A percentile compares a stretch with the other conserved stretches of the same genome.
Conservation (phyloP, 2,113 vertebrate genomes). For the Menidia beryllina region DNA sequence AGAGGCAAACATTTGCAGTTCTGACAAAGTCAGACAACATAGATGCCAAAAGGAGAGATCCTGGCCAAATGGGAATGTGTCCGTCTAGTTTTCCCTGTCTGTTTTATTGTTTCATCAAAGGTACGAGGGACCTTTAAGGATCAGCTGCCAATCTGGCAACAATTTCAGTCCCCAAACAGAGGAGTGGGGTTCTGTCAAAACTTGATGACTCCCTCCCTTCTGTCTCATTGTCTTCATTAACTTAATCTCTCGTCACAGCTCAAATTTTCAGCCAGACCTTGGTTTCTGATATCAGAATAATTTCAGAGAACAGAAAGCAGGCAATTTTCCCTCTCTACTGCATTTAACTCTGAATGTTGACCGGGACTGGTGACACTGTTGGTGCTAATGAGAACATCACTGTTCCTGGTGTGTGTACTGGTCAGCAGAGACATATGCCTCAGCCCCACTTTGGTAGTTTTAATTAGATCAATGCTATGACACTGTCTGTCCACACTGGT, state of each 20-base stretch:
- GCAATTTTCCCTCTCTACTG: slow-evolving; percentile 9
- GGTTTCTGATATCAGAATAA: slow-evolving; percentile 11
- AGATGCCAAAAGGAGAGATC: slow-evolving; percentile 42
- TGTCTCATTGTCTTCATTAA: slow-evolving; percentile 63
- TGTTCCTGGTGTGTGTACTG: slow-evolving; percentile 58
- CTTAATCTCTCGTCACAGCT: slow-evolving; percentile 30
- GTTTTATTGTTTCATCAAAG: slow-evolving; percentile 73
- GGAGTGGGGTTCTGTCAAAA: slow-evolving; percentile 50
- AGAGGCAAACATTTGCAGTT: slow-evolving; percentile 56
- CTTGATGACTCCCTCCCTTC: slow-evolving; percentile 33
- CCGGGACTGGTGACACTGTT: slow-evolving; percentile 60
- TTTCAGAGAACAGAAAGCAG: slow-evolving; percentile 35
- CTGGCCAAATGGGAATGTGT: slow-evolving; percentile 54
- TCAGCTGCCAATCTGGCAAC: slow-evolving; percentile 73
- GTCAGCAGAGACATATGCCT: slow-evolving; percentile 61
- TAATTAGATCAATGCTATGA: slow-evolving; percentile 77
- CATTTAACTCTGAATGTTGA: slow-evolving; percentile 32
- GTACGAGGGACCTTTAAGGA: slow-evolving; percentile 60
- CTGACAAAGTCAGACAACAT: slow-evolving; percentile 60
- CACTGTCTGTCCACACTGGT: slow-evolving; percentile 59
- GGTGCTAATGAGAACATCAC: slow-evolving; percentile 72
- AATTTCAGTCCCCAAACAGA: slow-evolving; percentile 54
- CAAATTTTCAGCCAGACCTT: slow-evolving; percentile 37
- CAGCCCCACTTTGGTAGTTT: slow-evolving; percentile 71
- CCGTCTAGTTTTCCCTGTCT: slow-evolving; percentile 61